Evolutionary conservation across 2,888 invertebrate genomes (phyloP).

Genomic region (Andrena bucephala): DNA sequence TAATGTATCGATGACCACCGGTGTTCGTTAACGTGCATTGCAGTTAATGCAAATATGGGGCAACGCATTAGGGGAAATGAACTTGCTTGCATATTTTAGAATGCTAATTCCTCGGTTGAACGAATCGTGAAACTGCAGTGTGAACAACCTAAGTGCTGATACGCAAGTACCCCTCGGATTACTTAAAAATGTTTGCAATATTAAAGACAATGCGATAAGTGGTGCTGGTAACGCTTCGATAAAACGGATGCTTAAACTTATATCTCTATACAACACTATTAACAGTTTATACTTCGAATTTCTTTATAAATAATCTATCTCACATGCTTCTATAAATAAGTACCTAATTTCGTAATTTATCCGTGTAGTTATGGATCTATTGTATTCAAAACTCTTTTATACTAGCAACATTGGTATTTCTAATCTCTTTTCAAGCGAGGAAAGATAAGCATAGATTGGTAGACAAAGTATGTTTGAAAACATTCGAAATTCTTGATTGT

Average conservation of each 20-base stretch:
- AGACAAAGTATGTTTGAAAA: slow-evolving; percentile 15
- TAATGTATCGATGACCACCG: slow-evolving; percentile 9
- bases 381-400: slow-evolving; percentile 11
- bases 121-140: background rate
- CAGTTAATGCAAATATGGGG: slow-evolving; percentile 30
- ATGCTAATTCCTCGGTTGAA: background rate
- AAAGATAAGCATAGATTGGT: slow-evolving; percentile 2
- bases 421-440: slow-evolving; percentile 11
- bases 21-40: background rate
- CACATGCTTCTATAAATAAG: background rate
- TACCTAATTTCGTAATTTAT: slow-evolving; percentile 8
- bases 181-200: background rate
- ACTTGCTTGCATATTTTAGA: slow-evolving; percentile 1
- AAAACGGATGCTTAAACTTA: background rate
- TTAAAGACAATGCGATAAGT: background rate
- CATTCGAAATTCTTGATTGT: slow-evolving; percentile 20
- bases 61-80: background rate
- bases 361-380: slow-evolving; percentile 3
- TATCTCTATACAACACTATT: slow-evolving; percentile 17
- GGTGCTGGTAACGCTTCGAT: slow-evolving; percentile 12
- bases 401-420: slow-evolving; percentile 14
- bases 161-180: background rate
- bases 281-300: slow-evolving; percentile 7
- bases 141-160: background rate
- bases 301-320: slow-evolving; percentile 26